These are phyloP conservation scores for Drosophila kambysellisi DNA, from an alignment of 2,888 invertebrate species.

Conservation along the genomic window DNA sequence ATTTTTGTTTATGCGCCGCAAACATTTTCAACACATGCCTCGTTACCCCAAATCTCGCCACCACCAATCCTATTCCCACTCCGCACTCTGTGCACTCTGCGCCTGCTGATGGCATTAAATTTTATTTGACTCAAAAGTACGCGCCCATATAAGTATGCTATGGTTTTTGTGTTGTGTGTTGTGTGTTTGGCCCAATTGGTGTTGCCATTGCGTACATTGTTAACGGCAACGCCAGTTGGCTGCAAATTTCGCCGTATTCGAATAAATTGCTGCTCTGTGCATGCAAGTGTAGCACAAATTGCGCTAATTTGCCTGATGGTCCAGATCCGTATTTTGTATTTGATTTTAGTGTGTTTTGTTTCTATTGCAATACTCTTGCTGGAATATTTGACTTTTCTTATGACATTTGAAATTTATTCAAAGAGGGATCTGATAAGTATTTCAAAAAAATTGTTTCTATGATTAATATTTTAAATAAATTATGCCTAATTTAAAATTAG, in stretches of 20 bases:
- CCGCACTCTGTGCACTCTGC: not conserved
- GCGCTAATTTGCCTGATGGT: slow-evolving; percentile 70
- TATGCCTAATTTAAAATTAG: not conserved
- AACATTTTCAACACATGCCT: slow-evolving; percentile 70
- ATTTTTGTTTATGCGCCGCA: slow-evolving; percentile 82
- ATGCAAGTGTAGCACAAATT: slow-evolving; percentile 66
- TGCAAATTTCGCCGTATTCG: slow-evolving; percentile 62
- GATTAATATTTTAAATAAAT: not conserved
- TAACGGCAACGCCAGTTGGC: slow-evolving; percentile 49
- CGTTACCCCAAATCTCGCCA: not conserved
- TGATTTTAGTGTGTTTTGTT: slow-evolving; percentile 12
- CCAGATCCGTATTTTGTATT: slow-evolving; percentile 47
- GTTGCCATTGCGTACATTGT: slow-evolving; percentile 59
- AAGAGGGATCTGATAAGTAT: not conserved
- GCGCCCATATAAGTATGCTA: slow-evolving; percentile 61
- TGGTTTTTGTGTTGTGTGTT: slow-evolving; percentile 23
- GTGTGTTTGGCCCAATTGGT: slow-evolving; percentile 24
- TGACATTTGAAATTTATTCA: not conserved
- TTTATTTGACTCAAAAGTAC: slow-evolving; percentile 69
- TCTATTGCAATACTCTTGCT: not conserved
- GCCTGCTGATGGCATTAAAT: slow-evolving; percentile 73
- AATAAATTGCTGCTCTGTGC: slow-evolving; percentile 62
- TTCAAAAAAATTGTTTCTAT: not conserved
- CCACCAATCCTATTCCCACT: not conserved
- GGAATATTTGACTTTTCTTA: not conserved